Evolutionary conservation across 2,888 invertebrate species (phyloP), one percentile per base, ranked within the genome.

Genomic region (Ormyrus pomaceus): DNA sequence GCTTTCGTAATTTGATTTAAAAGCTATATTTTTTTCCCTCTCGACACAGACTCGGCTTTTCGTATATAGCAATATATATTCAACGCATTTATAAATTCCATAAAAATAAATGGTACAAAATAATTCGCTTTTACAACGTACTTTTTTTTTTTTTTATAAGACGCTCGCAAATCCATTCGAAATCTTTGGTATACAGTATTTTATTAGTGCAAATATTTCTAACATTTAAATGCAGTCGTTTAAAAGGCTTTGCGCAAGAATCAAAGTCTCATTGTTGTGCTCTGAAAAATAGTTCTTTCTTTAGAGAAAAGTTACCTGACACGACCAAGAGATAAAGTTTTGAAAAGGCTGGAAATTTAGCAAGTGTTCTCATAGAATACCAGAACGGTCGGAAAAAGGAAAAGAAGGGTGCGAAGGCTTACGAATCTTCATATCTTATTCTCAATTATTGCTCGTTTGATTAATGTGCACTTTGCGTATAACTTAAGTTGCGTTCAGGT

Each of bases 41-140:
- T 58, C 56, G 6, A 72, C 72, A 53, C 65, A 65, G 70, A 51
- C 69, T 77, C 64, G n/a, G n/a, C 34, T 10, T 61, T 19, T 34
- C 8, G 8, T 56, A 8, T 34, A 34, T 19, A 70, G 77, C 71
- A 53, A 59, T 66, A 48, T 66, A 53, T 55, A 62, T 55, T 68
- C 19, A 53, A 78, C 61, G 19, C 13, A 65, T 62, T 68, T 68
- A 73, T 62, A 81, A 64, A 81, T 70, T 69, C 65, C 73, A 74
- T 77, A 77, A 73, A 73, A 80, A 77, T 80, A 72, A 80, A 66
- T 13, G 6, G 58, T 73, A 77, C 19, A 69, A 80, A 62, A 77
- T 69, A 72, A 73, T 55, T 56, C 73, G 76, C 69, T 55, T 56
- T 51, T 55, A 53, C 19, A 34, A 65, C 50, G 51, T 19, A 48